Evolutionary conservation across 2,888 invertebrate species (phyloP), one percentile per base, ranked within the genome.

Genomic region (Fissipunctia ypsillon): DNA sequence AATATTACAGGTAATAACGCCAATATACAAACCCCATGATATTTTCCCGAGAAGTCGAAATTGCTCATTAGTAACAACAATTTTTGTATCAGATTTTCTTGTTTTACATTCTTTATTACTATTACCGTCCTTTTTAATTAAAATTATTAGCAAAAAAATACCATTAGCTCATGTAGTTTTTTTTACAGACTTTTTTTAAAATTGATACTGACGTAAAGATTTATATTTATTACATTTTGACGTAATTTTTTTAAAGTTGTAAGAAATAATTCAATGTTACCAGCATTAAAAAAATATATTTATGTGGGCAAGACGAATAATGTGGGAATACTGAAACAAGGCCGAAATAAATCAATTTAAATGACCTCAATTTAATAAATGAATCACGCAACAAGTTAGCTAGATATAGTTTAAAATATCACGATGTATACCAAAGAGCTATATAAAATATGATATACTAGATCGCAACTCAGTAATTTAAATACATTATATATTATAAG

Each of bases 351-450:
- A 65, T 48, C 1, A 14, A 70, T 63, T 61, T 54, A 50, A 71
- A 72, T 59, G 41, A 74, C 57, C 54, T 69, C 67, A 79, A 61
- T 50, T 43, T 41, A 63, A 64, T 59, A 79, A 74, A 74, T 60
- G 31, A 76, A 80, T 64, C 57, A 75, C 69, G 54, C 56, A 66
- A 61, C 52, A 72, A 73, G 61, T 69, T 75, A 81, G 28, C 41
- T 81, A 80, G 69, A 38, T 76, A 69, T 81, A 73, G 67, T 75
- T 65, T 74, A 74, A 59, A 65, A 81, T 87, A 84, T 87, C 86
- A 85, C 81, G 88, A 90, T 84, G 92, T 94, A 94, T 94, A 94
- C 95, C 95, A 95, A 95, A 95, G 94, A 95, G 83, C 72, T 86
- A 86, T 83, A 84, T 75, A 79, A 48, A 70, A 28, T 79, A 85